Conservation (phyloP, 2,888 invertebrate species). For the Lottia scabra region DNA sequence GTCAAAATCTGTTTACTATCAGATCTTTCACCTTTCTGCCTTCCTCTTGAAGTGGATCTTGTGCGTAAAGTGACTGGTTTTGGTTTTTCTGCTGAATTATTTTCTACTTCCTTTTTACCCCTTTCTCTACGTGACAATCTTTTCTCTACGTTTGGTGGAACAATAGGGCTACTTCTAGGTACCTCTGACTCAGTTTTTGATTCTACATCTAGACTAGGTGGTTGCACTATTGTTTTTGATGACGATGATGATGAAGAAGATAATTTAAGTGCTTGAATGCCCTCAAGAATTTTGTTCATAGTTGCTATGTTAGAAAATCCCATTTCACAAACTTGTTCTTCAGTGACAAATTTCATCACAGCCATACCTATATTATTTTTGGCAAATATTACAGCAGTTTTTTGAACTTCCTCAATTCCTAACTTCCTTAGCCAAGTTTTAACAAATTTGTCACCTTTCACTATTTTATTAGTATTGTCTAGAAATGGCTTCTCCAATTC, state of each 20-base stretch:
- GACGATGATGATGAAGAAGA: constrained; percentile 1
- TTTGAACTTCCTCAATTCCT: constrained; percentile 46
- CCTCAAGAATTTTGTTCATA: constrained; percentile 54
- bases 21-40: constrained; percentile 14
- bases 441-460: constrained; percentile 48
- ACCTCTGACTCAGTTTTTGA: constrained; percentile 11
- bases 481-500: background rate
- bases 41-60: background rate
- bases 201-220: constrained; percentile 11
- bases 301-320: constrained; percentile 57
- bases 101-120: constrained; percentile 8
- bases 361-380: constrained; percentile 59
- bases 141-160: background rate
- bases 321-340: constrained; percentile 52
- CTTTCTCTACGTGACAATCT: constrained; percentile 13
- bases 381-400: constrained; percentile 54
- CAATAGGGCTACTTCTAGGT: background rate
- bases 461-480: background rate
- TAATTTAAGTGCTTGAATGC: constrained; percentile 43
- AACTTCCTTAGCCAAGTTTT: constrained; percentile 50
- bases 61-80: background rate
- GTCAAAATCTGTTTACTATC: constrained; percentile 9
- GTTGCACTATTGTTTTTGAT: constrained; percentile 5
- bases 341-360: constrained; percentile 47
- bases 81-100: background rate